phyloP scores from a whole-genome alignment of 2,797 vertebrate species.

The Rhynchonycteris naso region DNA sequence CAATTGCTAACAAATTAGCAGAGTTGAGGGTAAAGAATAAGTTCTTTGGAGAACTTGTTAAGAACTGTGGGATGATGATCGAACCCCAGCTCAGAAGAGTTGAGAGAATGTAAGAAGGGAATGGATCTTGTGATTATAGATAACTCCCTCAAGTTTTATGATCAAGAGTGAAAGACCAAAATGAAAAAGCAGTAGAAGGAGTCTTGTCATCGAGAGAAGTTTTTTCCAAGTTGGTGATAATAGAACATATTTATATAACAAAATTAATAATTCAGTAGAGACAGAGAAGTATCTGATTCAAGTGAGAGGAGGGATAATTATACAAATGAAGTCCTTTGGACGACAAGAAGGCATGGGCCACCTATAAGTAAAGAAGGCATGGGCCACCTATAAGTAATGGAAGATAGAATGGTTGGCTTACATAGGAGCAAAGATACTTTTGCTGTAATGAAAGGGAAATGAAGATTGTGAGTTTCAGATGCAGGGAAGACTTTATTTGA shows the following conservation, averaged over 20 bases:
- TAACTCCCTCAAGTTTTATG: not conserved
- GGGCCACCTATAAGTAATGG: not conserved
- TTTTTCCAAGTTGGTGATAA: not conserved
- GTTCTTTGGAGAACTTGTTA: not conserved
- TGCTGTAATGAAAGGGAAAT: not conserved
- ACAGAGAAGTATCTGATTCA: not conserved
- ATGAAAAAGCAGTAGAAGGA: not conserved
- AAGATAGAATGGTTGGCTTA: not conserved
- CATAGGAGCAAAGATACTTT: not conserved
- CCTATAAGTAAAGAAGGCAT: not conserved
- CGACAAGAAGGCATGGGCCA: not conserved
- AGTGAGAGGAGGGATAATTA: not conserved
- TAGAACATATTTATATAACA: not conserved
- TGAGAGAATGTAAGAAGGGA: not conserved
- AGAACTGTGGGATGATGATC: not conserved
- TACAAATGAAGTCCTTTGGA: not conserved
- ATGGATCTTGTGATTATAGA: not conserved
- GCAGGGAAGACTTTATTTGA: not conserved
- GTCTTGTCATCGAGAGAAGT: not conserved
- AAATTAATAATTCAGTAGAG: not conserved
- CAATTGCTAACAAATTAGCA: not conserved
- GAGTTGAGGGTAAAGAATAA: not conserved
- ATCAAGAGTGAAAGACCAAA: not conserved
- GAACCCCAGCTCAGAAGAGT: not conserved
- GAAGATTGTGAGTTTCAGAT: not conserved